Base-by-base conservation (phyloP, 2,888 invertebrate species). In the Archips xylosteana region DNA sequence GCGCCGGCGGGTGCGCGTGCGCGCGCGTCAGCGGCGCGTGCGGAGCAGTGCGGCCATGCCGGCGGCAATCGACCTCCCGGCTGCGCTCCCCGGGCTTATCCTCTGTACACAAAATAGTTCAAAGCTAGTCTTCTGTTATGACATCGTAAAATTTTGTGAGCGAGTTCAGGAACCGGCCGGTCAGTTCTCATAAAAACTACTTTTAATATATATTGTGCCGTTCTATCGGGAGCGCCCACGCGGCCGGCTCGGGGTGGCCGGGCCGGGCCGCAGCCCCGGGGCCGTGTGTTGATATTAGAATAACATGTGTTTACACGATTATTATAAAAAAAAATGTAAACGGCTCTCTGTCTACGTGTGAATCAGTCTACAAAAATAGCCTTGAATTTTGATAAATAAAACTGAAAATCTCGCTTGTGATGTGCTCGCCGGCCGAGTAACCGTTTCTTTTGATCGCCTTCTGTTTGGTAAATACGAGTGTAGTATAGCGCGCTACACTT, bases 91-190 rank as follows among this genome's bases (percentile, higher is more conserved):
- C 65, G 70, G 65, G 79, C 81, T 42, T n/a, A 6, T 65, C 34
- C 8, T 57, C 67, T 83, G 81, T 59, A 80, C 81, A 77, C 71
- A 76, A 75, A 74, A 75, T 74, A 79, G 81, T 83, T 84, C 82
- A 83, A 86, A 87, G 83, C 80, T n/a, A 9, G 45, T 83, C 82
- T 76, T 78, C 83, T 80, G 85, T 85, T 84, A 85, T 81, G 83
- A 80, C 83, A 77, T 86, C 88, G 86, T 88, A 84, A 39, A 39
- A 39, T 39, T 39, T 39, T 39, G 39, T 39, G 4, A 5, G 39
- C 39, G 39, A 39, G 39, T 39, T 39, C 39, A 39, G 39, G 39
- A 88, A 82, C 80, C 76, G 76, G 71, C 54, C 62, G 59, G 57
- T 68, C 34, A n/a, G 42, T 54, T 13, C 71, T 36, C 67, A 63